These are phyloP conservation scores for Macrophya alboannulata DNA, from an alignment of 2,888 invertebrate genomes.

Conservation along the genomic window DNA sequence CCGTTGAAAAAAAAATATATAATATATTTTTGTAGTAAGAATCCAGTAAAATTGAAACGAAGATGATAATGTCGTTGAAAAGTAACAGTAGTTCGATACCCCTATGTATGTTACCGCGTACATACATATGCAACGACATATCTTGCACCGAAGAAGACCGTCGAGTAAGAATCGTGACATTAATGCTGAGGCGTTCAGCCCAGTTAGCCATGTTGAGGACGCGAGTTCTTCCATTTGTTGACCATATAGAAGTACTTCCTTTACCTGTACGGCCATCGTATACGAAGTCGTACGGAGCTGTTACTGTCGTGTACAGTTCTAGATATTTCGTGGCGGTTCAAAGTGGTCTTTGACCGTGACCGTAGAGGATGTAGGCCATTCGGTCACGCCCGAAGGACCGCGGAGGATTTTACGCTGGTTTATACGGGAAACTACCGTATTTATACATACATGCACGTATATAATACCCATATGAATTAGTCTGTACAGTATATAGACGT, in stretches of 20 bases:
- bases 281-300: background rate
- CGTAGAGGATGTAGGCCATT: conserved; percentile 75
- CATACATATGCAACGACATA: background rate
- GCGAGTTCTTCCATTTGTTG: conserved; percentile 28
- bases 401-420: conserved; percentile 19
- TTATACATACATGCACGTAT: background rate
- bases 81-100: background rate
- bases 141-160: background rate
- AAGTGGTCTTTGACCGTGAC: conserved; percentile 74
- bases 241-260: conserved; percentile 36
- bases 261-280: conserved; percentile 43
- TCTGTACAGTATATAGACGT: background rate
- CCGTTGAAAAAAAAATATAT: too few relatives aligned
- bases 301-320: conserved; percentile 32
- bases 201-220: conserved; percentile 63
- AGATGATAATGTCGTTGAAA: background rate
- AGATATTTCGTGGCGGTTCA: conserved; percentile 40
- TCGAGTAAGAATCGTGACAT: conserved; percentile 42
- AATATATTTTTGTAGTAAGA: background rate
- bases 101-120: background rate
- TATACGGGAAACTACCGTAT: conserved; percentile 22
- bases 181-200: conserved; percentile 61
- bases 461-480: background rate
- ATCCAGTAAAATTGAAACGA: background rate
- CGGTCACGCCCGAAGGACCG: conserved; percentile 69